phyloP scores from a whole-genome alignment of 2,113 vertebrate species.

The Triplophysa tibetana region DNA sequence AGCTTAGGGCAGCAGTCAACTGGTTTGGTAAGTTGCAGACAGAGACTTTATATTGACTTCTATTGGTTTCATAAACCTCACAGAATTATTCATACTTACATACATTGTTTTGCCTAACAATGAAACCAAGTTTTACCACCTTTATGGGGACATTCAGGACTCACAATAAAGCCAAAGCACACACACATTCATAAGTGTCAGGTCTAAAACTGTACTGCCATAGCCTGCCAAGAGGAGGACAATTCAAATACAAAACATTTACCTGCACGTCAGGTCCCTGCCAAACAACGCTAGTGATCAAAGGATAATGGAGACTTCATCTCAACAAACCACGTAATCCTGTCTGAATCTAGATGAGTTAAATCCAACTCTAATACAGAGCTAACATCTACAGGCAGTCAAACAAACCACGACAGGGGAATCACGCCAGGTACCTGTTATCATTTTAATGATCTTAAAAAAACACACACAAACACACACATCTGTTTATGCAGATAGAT shows the following conservation, averaged over 20 bases:
- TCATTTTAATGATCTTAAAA: conserved; percentile 11
- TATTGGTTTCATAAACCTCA: neutral
- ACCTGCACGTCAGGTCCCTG: neutral
- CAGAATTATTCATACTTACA: neutral
- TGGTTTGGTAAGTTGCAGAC: neutral
- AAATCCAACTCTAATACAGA: conserved; percentile 26
- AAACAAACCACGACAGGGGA: neutral
- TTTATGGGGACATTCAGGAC: neutral
- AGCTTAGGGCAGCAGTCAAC: neutral
- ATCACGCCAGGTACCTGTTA: neutral
- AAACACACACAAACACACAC: conserved; percentile 24
- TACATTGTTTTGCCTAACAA: neutral
- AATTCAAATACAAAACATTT: conserved; percentile 21
- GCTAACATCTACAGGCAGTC: conserved; percentile 5
- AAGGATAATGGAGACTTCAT: conserved; percentile 22
- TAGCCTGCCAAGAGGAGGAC: neutral
- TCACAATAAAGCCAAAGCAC: neutral
- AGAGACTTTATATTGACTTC: neutral
- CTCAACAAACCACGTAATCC: conserved; percentile 31
- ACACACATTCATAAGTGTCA: neutral
- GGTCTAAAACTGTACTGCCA: neutral
- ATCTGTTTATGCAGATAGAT: conserved; percentile 17
- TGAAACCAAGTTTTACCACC: neutral
- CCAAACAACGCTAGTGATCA: conserved; percentile 24
- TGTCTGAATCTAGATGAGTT: conserved; percentile 27